Percentiles rank a stretch among this genome's conserved stretches.
Conservation (phyloP, 2,888 invertebrate species). For the Arctia plantaginis region DNA sequence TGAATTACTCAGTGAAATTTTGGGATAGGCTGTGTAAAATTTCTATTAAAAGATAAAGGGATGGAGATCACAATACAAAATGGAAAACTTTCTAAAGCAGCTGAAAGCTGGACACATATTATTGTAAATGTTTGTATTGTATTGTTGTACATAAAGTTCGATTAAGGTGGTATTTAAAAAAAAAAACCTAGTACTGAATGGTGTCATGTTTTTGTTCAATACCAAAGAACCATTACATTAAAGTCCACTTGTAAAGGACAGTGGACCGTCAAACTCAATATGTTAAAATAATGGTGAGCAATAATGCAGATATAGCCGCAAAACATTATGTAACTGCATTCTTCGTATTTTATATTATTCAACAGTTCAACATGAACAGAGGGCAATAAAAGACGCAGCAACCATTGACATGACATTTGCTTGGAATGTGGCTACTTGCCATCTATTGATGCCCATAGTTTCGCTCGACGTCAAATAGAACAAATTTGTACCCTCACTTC, state of each 20-base stretch:
- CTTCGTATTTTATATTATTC: conserved; percentile 33
- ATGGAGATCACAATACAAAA: no score
- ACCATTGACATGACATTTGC: conserved; percentile 62
- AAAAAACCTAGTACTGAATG: background rate
- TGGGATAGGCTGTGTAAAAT: no score
- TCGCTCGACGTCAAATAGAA: conserved; percentile 39
- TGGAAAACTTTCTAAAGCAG: no score
- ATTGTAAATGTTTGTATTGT: no score
- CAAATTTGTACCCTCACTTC: conserved; percentile 32
- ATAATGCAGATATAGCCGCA: conserved; percentile 5
- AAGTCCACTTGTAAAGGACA: background rate
- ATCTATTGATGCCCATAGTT: conserved; percentile 45
- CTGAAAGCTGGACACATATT: no score
- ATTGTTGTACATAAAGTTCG: background rate
- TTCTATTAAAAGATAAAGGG: no score
- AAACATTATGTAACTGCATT: conserved; percentile 46
- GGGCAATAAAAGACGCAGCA: conserved; percentile 62
- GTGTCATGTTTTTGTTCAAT: background rate
- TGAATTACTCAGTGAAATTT: background rate
- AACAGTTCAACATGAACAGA: conserved; percentile 52
- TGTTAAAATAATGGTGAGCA: background rate
- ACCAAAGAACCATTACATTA: no score
- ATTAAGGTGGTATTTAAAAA: background rate
- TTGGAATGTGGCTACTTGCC: conserved; percentile 57
- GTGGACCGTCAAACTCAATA: background rate